Base-by-base conservation (phyloP, 2,797 vertebrate genomes). In the Sciurus carolinensis region DNA sequence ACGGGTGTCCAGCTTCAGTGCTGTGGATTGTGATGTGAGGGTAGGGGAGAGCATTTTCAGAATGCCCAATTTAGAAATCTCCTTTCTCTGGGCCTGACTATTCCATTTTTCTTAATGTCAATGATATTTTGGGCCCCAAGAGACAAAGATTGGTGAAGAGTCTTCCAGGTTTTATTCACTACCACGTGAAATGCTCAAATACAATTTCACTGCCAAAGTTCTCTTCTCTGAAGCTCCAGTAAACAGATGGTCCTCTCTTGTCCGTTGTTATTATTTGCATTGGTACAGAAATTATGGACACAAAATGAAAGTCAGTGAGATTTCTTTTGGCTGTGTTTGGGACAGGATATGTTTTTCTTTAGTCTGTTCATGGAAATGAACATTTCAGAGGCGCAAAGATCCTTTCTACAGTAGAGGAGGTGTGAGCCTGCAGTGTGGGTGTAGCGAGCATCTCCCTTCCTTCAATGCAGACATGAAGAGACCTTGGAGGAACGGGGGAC, bases 101-200 rank as follows among this genome's bases (percentile, higher is more conserved):
- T 80, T 87, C 24, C 42, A 3, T 71, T 94, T 92, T 91, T 80
- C 64, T 87, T 84, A 36, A 44, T 50, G 47, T 94, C 13, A 73
- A 0, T 90, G 91, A 62, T 76, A 76, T 87, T 95, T 93, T 0
- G 81, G 47, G 73, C 44, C 77, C 42, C 26, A 67, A 30, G 44
- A 87, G 28, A 39, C 20, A 52, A 64, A 73, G 87, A 59, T 28
- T 17, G 11, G 47, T 83, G 75, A 84, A 77, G 57, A 54, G 22
- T 69, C 36, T 89, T 3, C 4, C 57, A 76, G 80, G 47, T 92
- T 92, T 92, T 77, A 66, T 82, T 96, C 67, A 82, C 28, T 62
- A 12, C 39, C 20, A 28, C 8, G 87, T 73, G 67, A 33, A 83
- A 30, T 28, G 36, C 30, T 72, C 9, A 76, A 69, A 36, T 18